Evolutionary conservation across 2,113 vertebrate species (phyloP), one percentile per base, ranked within the genome.

Genomic region (Phaethon lepturus): DNA sequence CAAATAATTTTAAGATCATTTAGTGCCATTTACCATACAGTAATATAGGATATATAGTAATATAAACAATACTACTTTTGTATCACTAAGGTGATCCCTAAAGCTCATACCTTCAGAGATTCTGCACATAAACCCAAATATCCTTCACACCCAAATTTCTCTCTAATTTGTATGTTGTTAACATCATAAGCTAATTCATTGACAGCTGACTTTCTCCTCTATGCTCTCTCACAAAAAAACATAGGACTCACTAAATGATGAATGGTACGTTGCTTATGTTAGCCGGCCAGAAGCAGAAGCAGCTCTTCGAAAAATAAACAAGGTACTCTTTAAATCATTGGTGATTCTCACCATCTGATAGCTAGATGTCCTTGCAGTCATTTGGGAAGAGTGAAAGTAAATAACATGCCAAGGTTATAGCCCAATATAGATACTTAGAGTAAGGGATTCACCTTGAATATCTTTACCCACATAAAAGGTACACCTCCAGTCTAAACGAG

Each of bases 251-350:
- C 96, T 99, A 96, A 98, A 98, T 40, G 90, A 97, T 12, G 76
- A 96, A 33, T 99, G 99, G 99, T 99, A 99, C 1, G 94, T 98
- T 59, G 99, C 99, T 20, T 98, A 97, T 2, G 96, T 99, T 60
- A 99, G 97, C 84, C 97, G 99, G 42, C 93, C 97, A 64, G 98
- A 99, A 91, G 99, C 99, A 59, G 99, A 99, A 96, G 97, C 95
- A 33, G 98, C 98, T 88, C 98, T 99, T 45, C 98, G 98, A 67
- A 98, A 5, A 81, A 99, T 99, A 82, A 97, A 98, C 96, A 98
- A 98, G 99, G 99, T 99, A 98, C 97, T 53, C 25, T 33, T 67
- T 40, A 23, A 12, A 60, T 38, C 2, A 1, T 11, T 71, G 45
- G 17, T 26, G 40, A 62, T 35, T 64, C 62, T 40, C 29, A 19